Conservation (phyloP, 1,140 invertebrate genomes). For the Palaemon carinicauda region DNA sequence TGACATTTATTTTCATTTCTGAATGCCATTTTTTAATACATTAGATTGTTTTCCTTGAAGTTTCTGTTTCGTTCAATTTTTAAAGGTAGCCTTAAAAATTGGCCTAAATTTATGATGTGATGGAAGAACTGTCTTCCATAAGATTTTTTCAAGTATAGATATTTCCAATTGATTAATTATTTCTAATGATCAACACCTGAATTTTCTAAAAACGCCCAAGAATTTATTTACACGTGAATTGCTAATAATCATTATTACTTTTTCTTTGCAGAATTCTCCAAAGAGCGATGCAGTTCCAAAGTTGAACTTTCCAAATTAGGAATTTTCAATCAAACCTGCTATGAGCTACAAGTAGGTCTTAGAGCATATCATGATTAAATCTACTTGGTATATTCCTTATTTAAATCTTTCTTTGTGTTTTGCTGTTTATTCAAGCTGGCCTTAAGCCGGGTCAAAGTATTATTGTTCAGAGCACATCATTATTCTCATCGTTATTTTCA, state of each 20-base stretch:
- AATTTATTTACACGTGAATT: not conserved
- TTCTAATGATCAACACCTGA: not conserved
- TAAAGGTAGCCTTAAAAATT: too few relatives aligned
- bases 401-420: not conserved
- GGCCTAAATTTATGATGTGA: too few relatives aligned
- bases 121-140: too few relatives aligned
- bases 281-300: conserved; percentile 62
- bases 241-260: conserved; percentile 25
- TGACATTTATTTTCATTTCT: too few relatives aligned
- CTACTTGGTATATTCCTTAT: not conserved
- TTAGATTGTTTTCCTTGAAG: too few relatives aligned
- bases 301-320: conserved; percentile 67
- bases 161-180: too few relatives aligned
- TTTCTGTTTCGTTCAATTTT: too few relatives aligned
- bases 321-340: conserved; percentile 85
- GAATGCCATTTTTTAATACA: too few relatives aligned
- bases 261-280: conserved; percentile 62
- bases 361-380: not conserved
- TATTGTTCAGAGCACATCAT: not conserved
- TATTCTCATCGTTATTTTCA: not conserved
- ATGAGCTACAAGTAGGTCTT: conserved; percentile 73
- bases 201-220: not conserved
- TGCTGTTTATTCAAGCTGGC: not conserved
- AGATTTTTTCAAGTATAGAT: too few relatives aligned
- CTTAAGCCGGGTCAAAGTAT: too few relatives aligned